These are phyloP conservation scores for Phalacrocorax aristotelis DNA, from an alignment of 2,113 vertebrate genomes.

Conservation along the genomic window DNA sequence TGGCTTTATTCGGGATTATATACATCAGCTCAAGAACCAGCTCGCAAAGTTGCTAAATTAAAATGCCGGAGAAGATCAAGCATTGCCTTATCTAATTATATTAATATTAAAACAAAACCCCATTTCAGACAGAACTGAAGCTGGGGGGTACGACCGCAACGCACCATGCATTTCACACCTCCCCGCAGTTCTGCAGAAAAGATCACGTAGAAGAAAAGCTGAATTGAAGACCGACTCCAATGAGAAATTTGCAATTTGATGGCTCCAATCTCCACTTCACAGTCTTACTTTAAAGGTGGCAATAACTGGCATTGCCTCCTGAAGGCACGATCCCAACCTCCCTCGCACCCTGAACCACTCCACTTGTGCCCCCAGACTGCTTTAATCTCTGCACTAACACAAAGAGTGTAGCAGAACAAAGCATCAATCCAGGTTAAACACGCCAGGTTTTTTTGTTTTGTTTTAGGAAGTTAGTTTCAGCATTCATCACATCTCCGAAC, in stretches of 20 bases:
- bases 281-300: neutral
- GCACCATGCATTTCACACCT: rapidly evolving
- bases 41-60: neutral
- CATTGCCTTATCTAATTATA: neutral
- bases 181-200: neutral
- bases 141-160: neutral
- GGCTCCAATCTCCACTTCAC: neutral
- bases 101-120: neutral
- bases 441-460: neutral
- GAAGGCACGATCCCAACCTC: neutral
- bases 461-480: neutral
- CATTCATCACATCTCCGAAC: neutral
- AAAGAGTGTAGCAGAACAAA: neutral
- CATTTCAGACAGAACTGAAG: neutral
- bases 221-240: neutral
- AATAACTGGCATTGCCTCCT: neutral
- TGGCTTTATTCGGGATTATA: neutral
- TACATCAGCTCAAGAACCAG: neutral
- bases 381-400: neutral
- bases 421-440: neutral
- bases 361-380: neutral
- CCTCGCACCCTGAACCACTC: neutral
- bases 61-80: neutral
- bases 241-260: neutral
- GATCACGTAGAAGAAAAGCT: rapidly evolving